Conservation (phyloP, 2,113 vertebrate species). For the Drymodes brunneopygia region DNA sequence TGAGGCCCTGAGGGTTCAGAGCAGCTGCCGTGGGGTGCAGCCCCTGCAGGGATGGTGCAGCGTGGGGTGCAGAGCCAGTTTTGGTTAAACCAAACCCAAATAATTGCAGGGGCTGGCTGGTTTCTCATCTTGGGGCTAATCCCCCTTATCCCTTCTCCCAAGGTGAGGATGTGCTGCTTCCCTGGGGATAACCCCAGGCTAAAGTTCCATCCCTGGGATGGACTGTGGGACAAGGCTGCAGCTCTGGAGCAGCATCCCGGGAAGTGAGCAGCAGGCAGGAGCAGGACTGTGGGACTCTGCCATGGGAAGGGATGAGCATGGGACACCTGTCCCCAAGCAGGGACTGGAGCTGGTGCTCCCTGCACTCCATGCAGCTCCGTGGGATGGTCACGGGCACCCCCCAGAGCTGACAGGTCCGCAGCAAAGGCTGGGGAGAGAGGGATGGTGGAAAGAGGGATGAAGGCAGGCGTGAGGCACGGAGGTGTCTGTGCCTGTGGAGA, state of each 20-base stretch:
- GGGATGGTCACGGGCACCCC: not conserved
- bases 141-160: not conserved
- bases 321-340: not conserved
- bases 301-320: accelerated
- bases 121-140: not conserved
- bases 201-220: not conserved
- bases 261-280: not conserved
- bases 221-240: not conserved
- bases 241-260: accelerated
- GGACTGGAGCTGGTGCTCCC: not conserved
- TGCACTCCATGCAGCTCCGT: not conserved
- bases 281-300: accelerated
- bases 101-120: not conserved
- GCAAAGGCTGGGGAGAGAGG: too few species aligned
- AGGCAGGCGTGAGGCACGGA: not conserved
- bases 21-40: not conserved
- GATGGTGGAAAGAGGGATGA: not conserved
- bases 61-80: not conserved
- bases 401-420: not conserved
- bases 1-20: not conserved
- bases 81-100: not conserved
- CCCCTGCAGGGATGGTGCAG: not conserved
- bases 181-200: not conserved
- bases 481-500: accelerated
- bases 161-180: not conserved